Base-by-base conservation (phyloP, 1,140 invertebrate genomes). In the Tetramorium simillimum region DNA sequence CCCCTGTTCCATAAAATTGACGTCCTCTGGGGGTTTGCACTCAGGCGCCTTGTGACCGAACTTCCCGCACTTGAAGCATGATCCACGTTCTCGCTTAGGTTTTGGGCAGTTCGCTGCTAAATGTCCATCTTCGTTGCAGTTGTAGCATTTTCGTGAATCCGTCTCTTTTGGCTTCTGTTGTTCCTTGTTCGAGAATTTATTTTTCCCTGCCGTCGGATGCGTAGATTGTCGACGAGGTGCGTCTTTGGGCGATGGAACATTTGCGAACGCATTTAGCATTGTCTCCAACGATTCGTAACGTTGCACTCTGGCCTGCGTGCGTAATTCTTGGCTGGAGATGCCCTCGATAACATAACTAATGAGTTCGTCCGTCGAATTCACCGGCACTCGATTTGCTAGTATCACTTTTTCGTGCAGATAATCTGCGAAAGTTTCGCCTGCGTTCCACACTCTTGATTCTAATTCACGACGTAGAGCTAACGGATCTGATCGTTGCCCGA, bases 401-500 rank as follows among this genome's bases (percentile, higher is more conserved):
- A 51, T 73, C 21, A 82, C 21, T 2, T 82, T 82, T 2, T 82
- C 80, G 0, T 70, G 67, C 0, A 70, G 2, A 1, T 73, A 82
- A 12, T 82, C 67, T 1, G 80, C 37, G 2, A 82, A 82, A 0
- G 53, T 70, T 14, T 82, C 70, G 0, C 53, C 46, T 5, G 43
- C 5, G 0, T n/a, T 73, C 43, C 58, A 85, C 0, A 16, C 1
- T 12, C 43, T 75, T 1, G 43, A 18, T 2, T 85, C 40, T 0
- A 73, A 9, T 18, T 75, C 28, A 0, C n/a, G 58, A n/a, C 70
- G 70, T 12, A 85, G 14, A 0, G 1, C 3, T 3, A 75, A 0
- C 2, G 0, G 37, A 6, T 72, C 69, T 16, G 4, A 3, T 0
- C n/a, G 70, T 21, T 18, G 56, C 1, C 43, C 69, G 6, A 60